Evolutionary conservation across 1,140 invertebrate species (phyloP), one percentile per base, ranked within the genome.

Genomic region (Ooceraea biroi): DNA sequence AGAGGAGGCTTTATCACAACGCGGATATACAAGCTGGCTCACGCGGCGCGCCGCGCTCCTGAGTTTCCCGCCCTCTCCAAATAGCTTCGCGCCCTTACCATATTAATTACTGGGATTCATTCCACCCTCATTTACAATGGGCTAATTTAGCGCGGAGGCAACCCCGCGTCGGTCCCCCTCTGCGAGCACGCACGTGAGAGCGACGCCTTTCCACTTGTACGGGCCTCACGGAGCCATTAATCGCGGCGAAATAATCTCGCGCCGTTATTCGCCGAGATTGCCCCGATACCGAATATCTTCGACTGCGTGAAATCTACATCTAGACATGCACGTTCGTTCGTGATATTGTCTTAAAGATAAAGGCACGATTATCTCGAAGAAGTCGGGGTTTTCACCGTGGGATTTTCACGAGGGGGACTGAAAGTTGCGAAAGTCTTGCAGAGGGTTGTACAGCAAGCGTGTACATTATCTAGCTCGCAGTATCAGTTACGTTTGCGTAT

Each of bases 41-140:
- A 36, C 41, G 25, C 55, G 50, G 22, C 25, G 41, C 36, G 36
- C 7, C 36, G 36, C 36, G 80, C 46, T 19, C 7, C 50, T 50
- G 46, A 63, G 80, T 27, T 50, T 71, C 61, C 41, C 68, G 60
- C 84, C 60, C 86, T 90, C 83, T 89, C 82, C 87, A 92, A 92
- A 92, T 92, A 92, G 91, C 85, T 92, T 65, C 83, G 85, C 89
- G 90, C 88, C 90, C 91, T 87, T 90, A 89, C 89, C 74, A 85
- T 92, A 92, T 92, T 92, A 92, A 92, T 92, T 92, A 91, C 87
- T 80, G 71, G 90, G 88, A 92, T 92, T 91, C 90, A 86, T 90
- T 90, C 88, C 74, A 85, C 89, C 69, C 88, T 89, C 88, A 90
- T 91, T 92, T 91, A 91, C 88, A 86, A 91, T 88, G 68, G 77